A percentile compares a stretch with the other conserved stretches of the same genome.
Evolutionary conservation across 2,113 vertebrate genomes (phyloP).

Genomic region (Gavia stellata): DNA sequence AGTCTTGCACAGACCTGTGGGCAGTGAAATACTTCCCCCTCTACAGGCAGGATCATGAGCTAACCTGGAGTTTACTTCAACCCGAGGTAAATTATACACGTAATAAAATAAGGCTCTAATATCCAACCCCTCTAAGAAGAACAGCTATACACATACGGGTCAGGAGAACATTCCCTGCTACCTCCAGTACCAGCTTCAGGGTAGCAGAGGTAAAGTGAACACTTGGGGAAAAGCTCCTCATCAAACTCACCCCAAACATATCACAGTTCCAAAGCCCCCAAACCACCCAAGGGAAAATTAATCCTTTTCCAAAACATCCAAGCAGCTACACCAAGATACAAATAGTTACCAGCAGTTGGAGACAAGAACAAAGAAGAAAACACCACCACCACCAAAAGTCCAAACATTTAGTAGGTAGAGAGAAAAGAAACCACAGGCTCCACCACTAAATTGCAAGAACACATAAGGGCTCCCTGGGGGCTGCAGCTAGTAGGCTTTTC

Average conservation of each 20-base stretch:
- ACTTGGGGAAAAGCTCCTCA: not conserved
- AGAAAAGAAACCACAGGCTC: not conserved
- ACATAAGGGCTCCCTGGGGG: not conserved
- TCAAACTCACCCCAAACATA: not conserved
- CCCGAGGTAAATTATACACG: not conserved
- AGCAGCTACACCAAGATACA: not conserved
- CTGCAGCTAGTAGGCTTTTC: not conserved
- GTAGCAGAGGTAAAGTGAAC: not conserved
- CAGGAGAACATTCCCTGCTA: not conserved
- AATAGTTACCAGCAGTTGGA: not conserved
- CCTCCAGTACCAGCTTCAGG: not conserved
- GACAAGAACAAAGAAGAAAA: not conserved
- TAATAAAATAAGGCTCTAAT: not conserved
- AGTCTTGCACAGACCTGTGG: not conserved
- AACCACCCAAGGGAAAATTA: not conserved
- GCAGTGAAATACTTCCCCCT: not conserved
- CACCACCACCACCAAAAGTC: not conserved
- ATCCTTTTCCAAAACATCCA: not conserved
- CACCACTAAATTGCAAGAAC: not conserved
- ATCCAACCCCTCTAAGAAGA: not conserved
- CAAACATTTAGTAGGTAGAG: not conserved
- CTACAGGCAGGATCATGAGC: not conserved
- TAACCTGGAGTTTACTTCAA: not conserved
- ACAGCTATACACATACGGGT: not conserved
- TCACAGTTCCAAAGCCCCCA: not conserved